phyloP scores from a whole-genome alignment of 2,888 invertebrate genomes.

The Chymomyza fuscimana region DNA sequence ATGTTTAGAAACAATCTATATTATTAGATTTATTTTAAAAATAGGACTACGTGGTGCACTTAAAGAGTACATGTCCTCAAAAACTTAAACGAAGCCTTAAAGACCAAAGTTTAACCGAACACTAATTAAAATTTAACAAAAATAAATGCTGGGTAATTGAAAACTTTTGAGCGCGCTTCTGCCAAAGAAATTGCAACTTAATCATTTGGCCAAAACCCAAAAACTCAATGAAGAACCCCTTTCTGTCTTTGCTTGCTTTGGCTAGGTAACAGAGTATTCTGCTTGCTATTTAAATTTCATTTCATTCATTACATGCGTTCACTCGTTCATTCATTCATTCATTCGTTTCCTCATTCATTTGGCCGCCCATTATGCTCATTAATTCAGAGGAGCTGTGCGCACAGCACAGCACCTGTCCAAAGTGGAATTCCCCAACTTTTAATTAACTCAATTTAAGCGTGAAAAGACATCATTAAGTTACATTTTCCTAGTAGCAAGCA shows the following conservation, averaged over 20 bases:
- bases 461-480: conserved; percentile 69
- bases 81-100: conserved; percentile 41
- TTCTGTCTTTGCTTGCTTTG: background rate
- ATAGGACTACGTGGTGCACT: too few relatives aligned
- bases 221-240: background rate
- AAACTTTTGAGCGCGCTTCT: conserved; percentile 59
- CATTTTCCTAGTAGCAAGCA: conserved; percentile 32
- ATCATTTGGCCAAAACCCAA: conserved; percentile 39
- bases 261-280: background rate
- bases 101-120: background rate
- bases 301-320: conserved; percentile 43
- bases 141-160: conserved; percentile 72
- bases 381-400: conserved; percentile 44
- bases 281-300: conserved; percentile 60
- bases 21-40: too few relatives aligned
- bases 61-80: background rate
- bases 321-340: conserved; percentile 22
- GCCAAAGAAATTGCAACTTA: conserved; percentile 59
- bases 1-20: too few relatives aligned
- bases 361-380: conserved; percentile 54
- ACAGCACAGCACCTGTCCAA: conserved; percentile 47
- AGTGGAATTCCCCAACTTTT: conserved; percentile 44
- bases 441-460: conserved; percentile 73
- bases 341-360: background rate
- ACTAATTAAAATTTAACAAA: conserved; percentile 70